These are phyloP conservation scores for Hydrolagus colliei DNA, from an alignment of 2,797 vertebrate species.

Conservation along the genomic window DNA sequence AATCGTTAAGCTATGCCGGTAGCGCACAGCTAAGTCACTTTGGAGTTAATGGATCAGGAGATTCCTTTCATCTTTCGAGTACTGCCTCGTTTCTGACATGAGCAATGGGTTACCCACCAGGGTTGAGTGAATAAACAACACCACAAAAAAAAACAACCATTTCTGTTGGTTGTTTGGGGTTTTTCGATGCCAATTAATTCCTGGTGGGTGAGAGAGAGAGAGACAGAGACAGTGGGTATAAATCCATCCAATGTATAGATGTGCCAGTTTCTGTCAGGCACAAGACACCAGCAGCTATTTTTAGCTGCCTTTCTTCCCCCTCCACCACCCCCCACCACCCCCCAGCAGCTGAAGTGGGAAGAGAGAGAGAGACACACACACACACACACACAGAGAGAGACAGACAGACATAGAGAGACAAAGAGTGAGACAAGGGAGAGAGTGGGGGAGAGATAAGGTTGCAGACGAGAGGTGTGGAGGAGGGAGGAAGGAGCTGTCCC, in stretches of 20 bases:
- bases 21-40: background rate
- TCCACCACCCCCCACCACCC: too few species aligned
- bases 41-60: slow-evolving; percentile 5
- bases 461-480: too few species aligned
- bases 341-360: slow-evolving; percentile 38
- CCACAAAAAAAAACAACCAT: background rate
- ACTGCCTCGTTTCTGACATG: slow-evolving; percentile 8
- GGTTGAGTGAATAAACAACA: background rate
- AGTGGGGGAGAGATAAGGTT: slow-evolving; percentile 17
- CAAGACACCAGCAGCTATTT: slow-evolving; percentile 35
- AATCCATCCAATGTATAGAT: slow-evolving; percentile 39
- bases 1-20: too few species aligned
- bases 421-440: slow-evolving; percentile 32
- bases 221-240: slow-evolving; percentile 19
- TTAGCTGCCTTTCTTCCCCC: slow-evolving; percentile 35
- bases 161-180: background rate
- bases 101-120: background rate
- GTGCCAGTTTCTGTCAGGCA: slow-evolving; percentile 37
- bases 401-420: slow-evolving; percentile 27
- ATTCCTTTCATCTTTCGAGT: background rate
- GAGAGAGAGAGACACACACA: slow-evolving; percentile 33
- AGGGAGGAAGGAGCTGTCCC: slow-evolving; percentile 3
- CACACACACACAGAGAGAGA: slow-evolving; percentile 11
- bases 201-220: background rate
- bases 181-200: background rate